These are phyloP conservation scores for Meiosimyza decipiens DNA, from an alignment of 2,888 invertebrate species.

Conservation along the genomic window DNA sequence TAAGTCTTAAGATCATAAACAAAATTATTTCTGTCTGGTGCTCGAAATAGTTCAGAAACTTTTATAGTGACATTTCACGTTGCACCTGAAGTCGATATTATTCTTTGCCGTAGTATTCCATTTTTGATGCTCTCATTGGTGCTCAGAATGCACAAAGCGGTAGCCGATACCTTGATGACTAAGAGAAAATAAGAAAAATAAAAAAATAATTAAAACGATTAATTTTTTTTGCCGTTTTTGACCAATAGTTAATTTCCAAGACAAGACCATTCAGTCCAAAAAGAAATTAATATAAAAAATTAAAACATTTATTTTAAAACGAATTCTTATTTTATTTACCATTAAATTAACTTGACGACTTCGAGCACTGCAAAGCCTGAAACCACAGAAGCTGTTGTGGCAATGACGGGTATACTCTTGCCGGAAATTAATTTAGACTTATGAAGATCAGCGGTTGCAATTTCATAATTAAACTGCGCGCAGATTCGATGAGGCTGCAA, in stretches of 20 bases:
- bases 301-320: neutral
- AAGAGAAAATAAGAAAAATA: no score
- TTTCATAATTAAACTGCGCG: slow-evolving; percentile 97
- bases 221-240: no score
- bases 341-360: slow-evolving; percentile 85
- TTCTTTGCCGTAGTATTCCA: slow-evolving; percentile 88
- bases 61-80: slow-evolving; percentile 86
- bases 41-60: slow-evolving; percentile 95
- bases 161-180: no score
- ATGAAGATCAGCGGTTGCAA: slow-evolving; percentile 93
- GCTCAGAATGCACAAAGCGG: no score
- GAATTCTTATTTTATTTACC: slow-evolving; percentile 61
- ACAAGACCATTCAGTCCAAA: no score
- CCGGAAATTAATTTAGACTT: slow-evolving; percentile 89
- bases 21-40: slow-evolving; percentile 73
- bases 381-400: no score
- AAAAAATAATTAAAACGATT: no score
- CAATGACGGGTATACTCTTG: no score
- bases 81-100: slow-evolving; percentile 93
- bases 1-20: no score
- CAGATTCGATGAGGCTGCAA: slow-evolving; percentile 96
- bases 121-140: slow-evolving; percentile 79
- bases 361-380: slow-evolving; percentile 90
- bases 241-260: no score
- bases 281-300: no score